These are phyloP conservation scores for Physeter macrocephalus DNA, from an alignment of 2,113 vertebrate species.

Conservation along the genomic window DNA sequence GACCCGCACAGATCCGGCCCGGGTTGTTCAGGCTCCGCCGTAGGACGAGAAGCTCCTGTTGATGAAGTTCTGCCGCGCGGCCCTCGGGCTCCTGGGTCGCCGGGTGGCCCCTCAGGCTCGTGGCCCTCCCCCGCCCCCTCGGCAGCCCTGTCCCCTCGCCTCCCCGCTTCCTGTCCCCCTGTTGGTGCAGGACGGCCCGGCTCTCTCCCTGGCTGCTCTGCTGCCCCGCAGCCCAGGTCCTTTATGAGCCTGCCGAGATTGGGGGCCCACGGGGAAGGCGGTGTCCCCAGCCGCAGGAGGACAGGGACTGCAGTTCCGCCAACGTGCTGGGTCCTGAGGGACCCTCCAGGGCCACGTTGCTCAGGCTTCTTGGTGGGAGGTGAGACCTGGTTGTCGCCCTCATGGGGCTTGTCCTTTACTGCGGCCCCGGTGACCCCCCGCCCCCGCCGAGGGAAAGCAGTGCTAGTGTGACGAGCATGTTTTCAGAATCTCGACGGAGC, in stretches of 20 bases:
- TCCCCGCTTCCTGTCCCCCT: not conserved
- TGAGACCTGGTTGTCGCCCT: not conserved
- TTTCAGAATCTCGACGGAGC: accelerated
- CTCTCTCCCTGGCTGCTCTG: no score
- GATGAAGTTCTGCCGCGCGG: not conserved
- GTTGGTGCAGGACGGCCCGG: not conserved
- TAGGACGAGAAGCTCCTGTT: not conserved
- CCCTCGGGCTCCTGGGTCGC: no score
- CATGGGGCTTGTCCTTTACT: not conserved
- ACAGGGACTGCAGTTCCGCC: not conserved
- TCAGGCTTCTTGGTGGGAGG: not conserved
- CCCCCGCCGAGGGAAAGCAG: not conserved
- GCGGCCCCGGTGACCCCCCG: accelerated
- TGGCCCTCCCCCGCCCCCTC: no score
- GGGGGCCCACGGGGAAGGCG: not conserved
- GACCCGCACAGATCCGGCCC: accelerated
- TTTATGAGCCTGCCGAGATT: accelerated
- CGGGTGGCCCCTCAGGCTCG: no score
- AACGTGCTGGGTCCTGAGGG: accelerated
- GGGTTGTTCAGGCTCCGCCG: not conserved
- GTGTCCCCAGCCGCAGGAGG: not conserved
- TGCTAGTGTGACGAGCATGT: accelerated
- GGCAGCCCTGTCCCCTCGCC: accelerated
- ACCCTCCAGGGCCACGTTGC: not conserved
- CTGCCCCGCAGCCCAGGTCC: not conserved